Evolutionary conservation across 2,888 invertebrate genomes (phyloP), one percentile per base, ranked within the genome.

Genomic region (Rhagophthalmus giganteus): DNA sequence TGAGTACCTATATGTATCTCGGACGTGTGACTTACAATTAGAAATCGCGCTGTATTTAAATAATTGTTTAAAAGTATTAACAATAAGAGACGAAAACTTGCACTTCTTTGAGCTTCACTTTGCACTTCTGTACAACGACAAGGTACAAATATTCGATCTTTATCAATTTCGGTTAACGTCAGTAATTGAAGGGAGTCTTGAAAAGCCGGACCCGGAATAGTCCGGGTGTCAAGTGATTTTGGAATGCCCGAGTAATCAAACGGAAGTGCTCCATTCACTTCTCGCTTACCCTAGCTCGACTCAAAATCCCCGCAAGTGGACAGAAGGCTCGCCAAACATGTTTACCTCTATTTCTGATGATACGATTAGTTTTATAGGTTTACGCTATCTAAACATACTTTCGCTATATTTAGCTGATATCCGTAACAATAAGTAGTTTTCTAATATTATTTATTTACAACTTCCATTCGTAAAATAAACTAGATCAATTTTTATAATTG

Each of bases 151-250:
- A 30, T 28, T 11, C 49, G 34, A 41, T 44, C 31, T 32, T 37
- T 41, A 44, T 50, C 50, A 50, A 44, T 50, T 50, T 35, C 32
- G 31, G 38, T 28, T 38, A 24, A 50, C 44, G 37, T 31, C n/a
- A n/a, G n/a, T 42, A 48, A 42, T 53, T 46, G 45, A 52, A 52
- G 42, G 28, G 35, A 34, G 35, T 24, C 46, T 10, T 53, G 30
- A 38, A 45, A 39, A 37, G 39, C 25, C 24, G 44, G 39, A 39
- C 26, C 41, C 48, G 33, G 37, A 49, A 16, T 48, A 41, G 56
- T 51, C 47, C 42, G 45, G 42, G 52, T 52, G 54, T 58, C 58
- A 56, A 58, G 58, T 58, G 58, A 56, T 58, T 56, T 49, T 54
- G 38, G 42, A 53, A 39, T 50, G 42, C 30, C 54, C 40, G 55